Percentiles rank a stretch among this genome's conserved stretches.
Evolutionary conservation across 2,888 invertebrate genomes (phyloP).

Genomic region (Drosophila flavopinicola): DNA sequence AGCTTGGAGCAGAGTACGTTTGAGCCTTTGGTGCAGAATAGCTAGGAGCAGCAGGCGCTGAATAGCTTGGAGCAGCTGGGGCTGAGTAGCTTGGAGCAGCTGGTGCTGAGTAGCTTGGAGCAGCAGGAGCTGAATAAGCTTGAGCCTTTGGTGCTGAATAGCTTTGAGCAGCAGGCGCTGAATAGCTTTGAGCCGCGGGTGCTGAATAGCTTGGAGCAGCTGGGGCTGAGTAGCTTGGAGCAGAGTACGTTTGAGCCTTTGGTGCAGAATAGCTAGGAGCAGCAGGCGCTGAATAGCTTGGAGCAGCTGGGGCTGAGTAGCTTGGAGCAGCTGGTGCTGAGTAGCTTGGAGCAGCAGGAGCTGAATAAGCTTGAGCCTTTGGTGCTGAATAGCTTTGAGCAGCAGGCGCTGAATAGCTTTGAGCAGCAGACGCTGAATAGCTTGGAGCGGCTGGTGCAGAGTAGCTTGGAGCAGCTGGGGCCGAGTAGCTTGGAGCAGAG

Average conservation of each 20-base stretch:
- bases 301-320: conserved; percentile 23
- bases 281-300: conserved; percentile 19
- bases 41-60: conserved; percentile 25
- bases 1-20: neutral
- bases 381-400: conserved; percentile 31
- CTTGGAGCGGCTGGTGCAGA: conserved; percentile 9
- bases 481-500: conserved; percentile 14
- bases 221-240: conserved; percentile 21
- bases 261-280: conserved; percentile 27
- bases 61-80: conserved; percentile 16
- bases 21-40: conserved; percentile 33
- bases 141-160: conserved; percentile 29
- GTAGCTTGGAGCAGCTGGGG: neutral
- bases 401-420: conserved; percentile 4
- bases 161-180: conserved; percentile 20
- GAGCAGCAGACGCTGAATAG: neutral
- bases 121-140: conserved; percentile 10
- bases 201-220: conserved; percentile 15
- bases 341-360: conserved; percentile 5
- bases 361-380: conserved; percentile 26
- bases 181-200: neutral
- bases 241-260: neutral
- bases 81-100: conserved; percentile 21
- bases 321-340: conserved; percentile 5
- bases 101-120: conserved; percentile 31